phyloP scores from a whole-genome alignment of 1,140 invertebrate genomes.

The Thaumetopoea pityocampa region DNA sequence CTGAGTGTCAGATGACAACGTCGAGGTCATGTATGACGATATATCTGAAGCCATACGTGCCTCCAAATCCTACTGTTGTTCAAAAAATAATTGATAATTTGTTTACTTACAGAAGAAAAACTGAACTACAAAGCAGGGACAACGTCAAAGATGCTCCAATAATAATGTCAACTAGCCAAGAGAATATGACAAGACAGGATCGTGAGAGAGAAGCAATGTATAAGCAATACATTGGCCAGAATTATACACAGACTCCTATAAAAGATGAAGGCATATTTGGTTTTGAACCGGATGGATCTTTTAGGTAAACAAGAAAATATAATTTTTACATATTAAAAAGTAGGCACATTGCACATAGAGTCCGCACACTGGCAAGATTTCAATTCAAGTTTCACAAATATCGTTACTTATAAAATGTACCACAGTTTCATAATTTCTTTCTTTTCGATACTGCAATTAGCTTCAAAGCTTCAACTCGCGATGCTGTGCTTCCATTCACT shows the following conservation, averaged over 20 bases:
- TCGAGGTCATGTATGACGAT: no score
- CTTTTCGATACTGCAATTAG: constrained; percentile 2
- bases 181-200: constrained; percentile 74
- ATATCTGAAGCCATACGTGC: no score
- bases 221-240: constrained; percentile 58
- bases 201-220: constrained; percentile 57
- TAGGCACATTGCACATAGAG: constrained; percentile 15
- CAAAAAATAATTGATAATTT: not conserved
- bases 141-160: constrained; percentile 69
- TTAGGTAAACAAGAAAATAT: constrained; percentile 44
- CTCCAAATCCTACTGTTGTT: no score
- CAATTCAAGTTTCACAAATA: constrained; percentile 8
- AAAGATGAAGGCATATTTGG: constrained; percentile 78
- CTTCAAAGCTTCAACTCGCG: constrained; percentile 15
- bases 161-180: constrained; percentile 77
- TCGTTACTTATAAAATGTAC: constrained; percentile 1
- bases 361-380: constrained; percentile 12
- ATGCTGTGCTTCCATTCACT: constrained; percentile 51
- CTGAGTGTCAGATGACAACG: no score
- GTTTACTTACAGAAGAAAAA: constrained; percentile 54
- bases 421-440: constrained; percentile 9
- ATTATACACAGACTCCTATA: constrained; percentile 77
- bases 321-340: constrained; percentile 3
- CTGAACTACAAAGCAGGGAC: constrained; percentile 58
- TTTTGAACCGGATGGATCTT: constrained; percentile 69